Evolutionary conservation across 2,113 vertebrate genomes (phyloP).

Genomic region (Condylura cristata): DNA sequence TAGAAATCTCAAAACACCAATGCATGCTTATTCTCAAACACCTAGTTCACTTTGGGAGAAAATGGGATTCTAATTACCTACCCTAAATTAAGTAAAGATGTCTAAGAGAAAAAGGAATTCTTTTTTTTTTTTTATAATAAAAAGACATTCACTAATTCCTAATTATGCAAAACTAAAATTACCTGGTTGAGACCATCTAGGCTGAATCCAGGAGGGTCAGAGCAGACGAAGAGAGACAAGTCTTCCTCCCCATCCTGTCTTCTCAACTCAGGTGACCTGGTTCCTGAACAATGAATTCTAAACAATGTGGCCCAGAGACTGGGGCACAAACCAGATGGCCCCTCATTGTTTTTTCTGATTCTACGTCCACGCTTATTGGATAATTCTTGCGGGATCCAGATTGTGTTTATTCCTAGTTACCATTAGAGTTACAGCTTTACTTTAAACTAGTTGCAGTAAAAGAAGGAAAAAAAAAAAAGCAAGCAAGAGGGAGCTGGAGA

Average conservation of each 20-base stretch:
- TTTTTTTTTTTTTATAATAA: not conserved
- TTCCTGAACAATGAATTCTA: not conserved
- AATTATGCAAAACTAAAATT: slow-evolving; percentile 59
- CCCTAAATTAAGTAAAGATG: slow-evolving; percentile 55
- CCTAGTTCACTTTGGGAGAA: slow-evolving; percentile 36
- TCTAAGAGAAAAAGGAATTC: slow-evolving; percentile 25
- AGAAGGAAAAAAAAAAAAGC: not conserved
- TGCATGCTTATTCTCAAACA: not conserved
- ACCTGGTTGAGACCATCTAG: not conserved
- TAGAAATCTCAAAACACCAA: slow-evolving; percentile 34
- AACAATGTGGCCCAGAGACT: not conserved
- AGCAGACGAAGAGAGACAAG: not conserved
- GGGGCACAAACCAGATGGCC: not conserved
- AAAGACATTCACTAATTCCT: slow-evolving; percentile 26
- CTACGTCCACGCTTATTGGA: not conserved
- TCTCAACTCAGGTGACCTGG: not conserved
- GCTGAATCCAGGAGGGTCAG: not conserved
- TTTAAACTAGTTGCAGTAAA: slow-evolving; percentile 37
- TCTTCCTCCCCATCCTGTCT: not conserved
- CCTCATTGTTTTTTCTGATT: not conserved
- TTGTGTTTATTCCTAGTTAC: slow-evolving; percentile 42
- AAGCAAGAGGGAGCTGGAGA: slow-evolving; percentile 44
- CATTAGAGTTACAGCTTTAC: slow-evolving; percentile 35
- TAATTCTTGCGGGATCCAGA: not conserved
- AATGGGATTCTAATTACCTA: slow-evolving; percentile 54